A percentile compares a stretch with the other conserved stretches of the same genome.
These are phyloP conservation scores for Semnornis frantzii DNA, from an alignment of 2,113 vertebrate genomes.

Conservation along the genomic window DNA sequence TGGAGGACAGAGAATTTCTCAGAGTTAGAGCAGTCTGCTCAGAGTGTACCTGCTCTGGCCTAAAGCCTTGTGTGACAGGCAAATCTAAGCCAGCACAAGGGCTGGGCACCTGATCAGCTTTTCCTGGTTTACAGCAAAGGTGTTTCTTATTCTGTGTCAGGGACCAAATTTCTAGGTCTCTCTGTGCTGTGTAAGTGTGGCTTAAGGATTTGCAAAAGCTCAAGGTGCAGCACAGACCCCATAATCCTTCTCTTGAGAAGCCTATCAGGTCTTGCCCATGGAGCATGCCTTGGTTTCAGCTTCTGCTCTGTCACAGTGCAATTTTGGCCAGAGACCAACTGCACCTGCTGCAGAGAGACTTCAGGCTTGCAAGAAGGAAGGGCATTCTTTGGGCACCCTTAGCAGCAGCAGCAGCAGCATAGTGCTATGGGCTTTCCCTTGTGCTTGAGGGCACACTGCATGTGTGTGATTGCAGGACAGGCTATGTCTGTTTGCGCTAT, in stretches of 20 bases:
- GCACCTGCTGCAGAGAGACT: neutral
- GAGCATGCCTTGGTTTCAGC: neutral
- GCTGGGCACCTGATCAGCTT: neutral
- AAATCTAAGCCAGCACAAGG: neutral
- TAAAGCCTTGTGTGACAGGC: neutral
- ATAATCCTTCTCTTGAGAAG: neutral
- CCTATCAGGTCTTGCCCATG: neutral
- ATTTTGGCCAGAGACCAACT: neutral
- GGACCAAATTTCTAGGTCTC: neutral
- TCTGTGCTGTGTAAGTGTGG: neutral
- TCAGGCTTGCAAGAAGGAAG: neutral
- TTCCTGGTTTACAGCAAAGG: neutral
- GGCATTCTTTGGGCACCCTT: neutral
- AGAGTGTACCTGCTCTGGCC: neutral
- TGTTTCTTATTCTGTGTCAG: neutral
- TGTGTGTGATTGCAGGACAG: neutral
- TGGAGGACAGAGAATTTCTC: neutral
- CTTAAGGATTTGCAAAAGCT: neutral
- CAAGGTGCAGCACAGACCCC: neutral
- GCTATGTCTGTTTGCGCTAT: neutral
- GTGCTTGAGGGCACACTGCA: fast-evolving
- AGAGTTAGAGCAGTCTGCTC: neutral
- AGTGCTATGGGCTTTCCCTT: neutral
- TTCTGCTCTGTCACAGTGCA: neutral
- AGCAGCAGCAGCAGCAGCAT: neutral